Percentiles rank a stretch among this genome's conserved stretches.
Evolutionary conservation across 2,888 invertebrate species (phyloP).

Genomic region (Acanthosepion lycidas): DNA sequence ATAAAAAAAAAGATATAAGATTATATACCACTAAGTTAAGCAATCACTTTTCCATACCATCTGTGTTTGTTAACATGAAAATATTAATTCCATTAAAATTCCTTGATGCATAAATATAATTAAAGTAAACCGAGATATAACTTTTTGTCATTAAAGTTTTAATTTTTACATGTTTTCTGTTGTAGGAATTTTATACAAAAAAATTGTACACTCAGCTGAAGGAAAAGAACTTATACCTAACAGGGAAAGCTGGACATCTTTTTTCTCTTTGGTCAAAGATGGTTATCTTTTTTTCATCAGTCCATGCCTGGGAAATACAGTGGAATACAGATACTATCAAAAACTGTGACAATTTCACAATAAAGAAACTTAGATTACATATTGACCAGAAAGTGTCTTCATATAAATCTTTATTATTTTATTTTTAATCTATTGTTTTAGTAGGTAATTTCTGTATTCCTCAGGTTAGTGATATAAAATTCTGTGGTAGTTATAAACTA

Average conservation of each 20-base stretch:
- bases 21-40: too few species aligned
- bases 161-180: constrained; percentile 74
- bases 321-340: constrained; percentile 57
- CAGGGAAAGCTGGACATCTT: constrained; percentile 82
- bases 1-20: too few species aligned
- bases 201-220: constrained; percentile 82
- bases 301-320: constrained; percentile 62
- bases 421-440: not conserved
- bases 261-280: constrained; percentile 80
- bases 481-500: too few species aligned
- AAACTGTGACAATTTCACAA: constrained; percentile 50
- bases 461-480: too few species aligned
- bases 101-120: too few species aligned
- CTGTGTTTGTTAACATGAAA: too few species aligned
- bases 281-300: constrained; percentile 64
- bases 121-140: not conserved
- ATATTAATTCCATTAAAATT: too few species aligned
- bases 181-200: constrained; percentile 81
- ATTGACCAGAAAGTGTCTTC: not conserved
- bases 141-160: not conserved
- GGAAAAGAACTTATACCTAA: constrained; percentile 85
- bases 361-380: not conserved
- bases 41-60: too few species aligned
- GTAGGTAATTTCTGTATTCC: not conserved
- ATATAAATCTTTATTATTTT: not conserved